phyloP scores from a whole-genome alignment of 2,113 vertebrate species.

The Eurystomus gularis region DNA sequence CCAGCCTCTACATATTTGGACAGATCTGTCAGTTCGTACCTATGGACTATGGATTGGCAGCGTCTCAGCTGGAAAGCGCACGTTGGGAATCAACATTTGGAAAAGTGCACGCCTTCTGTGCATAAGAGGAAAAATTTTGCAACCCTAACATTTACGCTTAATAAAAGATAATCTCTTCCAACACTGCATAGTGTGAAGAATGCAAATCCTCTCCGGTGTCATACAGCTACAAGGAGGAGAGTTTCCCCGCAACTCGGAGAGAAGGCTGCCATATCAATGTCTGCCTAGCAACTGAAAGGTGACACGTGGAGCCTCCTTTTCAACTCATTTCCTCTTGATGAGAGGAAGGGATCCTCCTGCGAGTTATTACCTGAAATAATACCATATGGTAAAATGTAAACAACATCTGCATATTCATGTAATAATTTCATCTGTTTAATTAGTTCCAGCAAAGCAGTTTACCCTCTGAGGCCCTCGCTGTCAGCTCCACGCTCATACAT shows the following conservation, averaged over 20 bases:
- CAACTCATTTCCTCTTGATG: constrained; percentile 88
- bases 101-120: neutral
- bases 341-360: constrained; percentile 88
- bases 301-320: constrained; percentile 78
- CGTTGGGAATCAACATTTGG: neutral
- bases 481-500: constrained; percentile 87
- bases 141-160: neutral
- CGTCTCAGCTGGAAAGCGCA: neutral
- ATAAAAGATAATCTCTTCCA: neutral
- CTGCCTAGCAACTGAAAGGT: constrained; percentile 82
- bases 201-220: neutral
- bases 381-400: constrained; percentile 99
- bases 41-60: neutral
- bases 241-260: neutral
- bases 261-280: constrained; percentile 64
- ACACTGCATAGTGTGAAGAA: neutral
- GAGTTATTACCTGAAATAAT: constrained; percentile 99
- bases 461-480: constrained; percentile 95
- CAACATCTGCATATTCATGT: constrained; percentile 99
- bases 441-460: constrained; percentile 99
- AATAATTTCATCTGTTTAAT: constrained; percentile 99
- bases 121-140: neutral
- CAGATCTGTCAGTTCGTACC: constrained; percentile 44
- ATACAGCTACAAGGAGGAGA: neutral
- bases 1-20: neutral